Percentiles rank a stretch among this genome's conserved stretches.
Conservation (phyloP, 2,888 invertebrate genomes). For the Pimpla rufipes region DNA sequence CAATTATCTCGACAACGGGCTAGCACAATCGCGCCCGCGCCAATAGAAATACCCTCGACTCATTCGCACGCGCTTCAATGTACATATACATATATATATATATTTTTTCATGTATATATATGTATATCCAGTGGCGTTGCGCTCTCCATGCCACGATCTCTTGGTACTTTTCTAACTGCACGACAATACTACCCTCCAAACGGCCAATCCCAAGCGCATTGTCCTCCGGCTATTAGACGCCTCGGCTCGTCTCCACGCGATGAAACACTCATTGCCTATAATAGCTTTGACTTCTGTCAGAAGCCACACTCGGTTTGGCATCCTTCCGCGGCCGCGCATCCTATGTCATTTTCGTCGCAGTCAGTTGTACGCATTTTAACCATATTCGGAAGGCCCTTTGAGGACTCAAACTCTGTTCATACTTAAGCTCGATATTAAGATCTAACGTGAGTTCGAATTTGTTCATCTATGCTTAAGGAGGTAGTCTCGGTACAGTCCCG, state of each 20-base stretch:
- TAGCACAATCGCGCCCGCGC: conserved; percentile 81
- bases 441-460: too few relatives aligned
- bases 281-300: conserved; percentile 80
- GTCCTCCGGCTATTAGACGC: conserved; percentile 81
- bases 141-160: conserved; percentile 36
- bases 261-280: conserved; percentile 77
- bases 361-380: not conserved
- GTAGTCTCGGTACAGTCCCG: too few relatives aligned
- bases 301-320: conserved; percentile 45
- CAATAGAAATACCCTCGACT: conserved; percentile 71
- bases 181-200: conserved; percentile 53
- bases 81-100: conserved; percentile 10
- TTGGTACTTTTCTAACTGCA: conserved; percentile 27
- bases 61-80: conserved; percentile 9
- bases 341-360: not conserved
- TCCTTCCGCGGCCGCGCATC: conserved; percentile 20
- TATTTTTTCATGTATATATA: not conserved
- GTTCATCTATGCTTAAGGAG: too few relatives aligned
- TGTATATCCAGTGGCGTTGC: conserved; percentile 50
- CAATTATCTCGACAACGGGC: conserved; percentile 83
- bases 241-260: conserved; percentile 67
- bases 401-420: too few relatives aligned
- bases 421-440: too few relatives aligned
- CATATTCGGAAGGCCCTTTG: not conserved
- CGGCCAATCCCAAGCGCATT: conserved; percentile 78